Evolutionary conservation across 2,888 invertebrate genomes (phyloP).

Genomic region (Nowickia ferox): DNA sequence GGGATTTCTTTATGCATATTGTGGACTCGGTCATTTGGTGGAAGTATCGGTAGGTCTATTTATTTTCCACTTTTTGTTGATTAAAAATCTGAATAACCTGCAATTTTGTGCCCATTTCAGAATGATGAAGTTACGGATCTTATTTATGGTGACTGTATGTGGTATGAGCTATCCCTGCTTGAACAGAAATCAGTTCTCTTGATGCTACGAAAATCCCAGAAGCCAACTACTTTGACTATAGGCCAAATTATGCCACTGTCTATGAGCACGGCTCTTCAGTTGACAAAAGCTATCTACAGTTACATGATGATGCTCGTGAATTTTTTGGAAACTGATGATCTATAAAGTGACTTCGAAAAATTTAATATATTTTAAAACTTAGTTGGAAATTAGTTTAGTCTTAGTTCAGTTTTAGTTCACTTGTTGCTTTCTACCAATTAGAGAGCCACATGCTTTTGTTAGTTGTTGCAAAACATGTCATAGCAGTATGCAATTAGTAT

Average conservation of each 20-base stretch:
- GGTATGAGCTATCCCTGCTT: slow-evolving; percentile 73
- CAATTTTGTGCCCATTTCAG: not conserved
- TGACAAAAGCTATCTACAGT: slow-evolving; percentile 74
- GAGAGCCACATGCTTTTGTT: no score
- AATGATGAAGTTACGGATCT: slow-evolving; percentile 43
- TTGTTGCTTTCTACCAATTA: no score
- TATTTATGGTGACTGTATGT: slow-evolving; percentile 66
- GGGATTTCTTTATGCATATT: slow-evolving; percentile 75
- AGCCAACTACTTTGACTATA: slow-evolving; percentile 65
- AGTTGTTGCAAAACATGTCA: no score
- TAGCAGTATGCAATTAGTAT: no score
- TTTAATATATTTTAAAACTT: no score
- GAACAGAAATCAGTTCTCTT: slow-evolving; percentile 74
- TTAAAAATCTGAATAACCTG: no score
- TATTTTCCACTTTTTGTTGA: not conserved
- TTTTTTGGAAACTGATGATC: slow-evolving; percentile 51
- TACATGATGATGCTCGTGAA: slow-evolving; percentile 71
- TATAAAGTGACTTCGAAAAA: not conserved
- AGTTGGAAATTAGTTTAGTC: no score
- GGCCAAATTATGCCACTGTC: slow-evolving; percentile 74
- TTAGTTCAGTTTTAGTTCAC: no score
- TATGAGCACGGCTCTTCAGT: slow-evolving; percentile 73
- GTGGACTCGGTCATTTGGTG: slow-evolving; percentile 76
- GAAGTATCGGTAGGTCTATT: slow-evolving; percentile 73
- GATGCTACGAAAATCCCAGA: slow-evolving; percentile 75